Base-by-base conservation (phyloP, 2,797 vertebrate genomes). In the Enteromius fasciolatus region DNA sequence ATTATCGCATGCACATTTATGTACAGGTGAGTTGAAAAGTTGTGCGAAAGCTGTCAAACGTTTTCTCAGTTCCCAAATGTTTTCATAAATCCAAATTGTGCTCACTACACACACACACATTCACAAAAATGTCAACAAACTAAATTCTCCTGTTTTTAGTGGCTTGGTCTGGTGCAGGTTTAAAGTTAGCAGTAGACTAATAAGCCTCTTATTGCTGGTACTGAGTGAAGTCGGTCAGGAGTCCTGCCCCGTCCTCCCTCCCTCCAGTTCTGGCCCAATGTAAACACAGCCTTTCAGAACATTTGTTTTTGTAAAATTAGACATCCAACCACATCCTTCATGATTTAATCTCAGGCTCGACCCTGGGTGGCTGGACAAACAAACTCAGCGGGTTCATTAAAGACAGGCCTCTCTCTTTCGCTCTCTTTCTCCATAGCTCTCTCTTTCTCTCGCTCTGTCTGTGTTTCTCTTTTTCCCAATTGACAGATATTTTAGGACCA, bases 281-380 rank as follows among this genome's bases (percentile, higher is more conserved):
- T 85, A 87, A 87, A 85, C 83, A 85, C 28, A 80, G 86, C 66
- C 80, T 83, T 82, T 84, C 72, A 83, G 80, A 89, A 86, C 81
- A 87, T 83, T 90, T 89, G 88, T 87, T 87, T 87, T 90, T 88
- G 88, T 88, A 87, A 92, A 92, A 90, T 90, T 90, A 88, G 85
- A 91, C 87, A 87, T 89, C 85, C 91, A 90, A 93, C 92, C 91
- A 91, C 92, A 92, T 92, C 91, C 90, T 89, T 87, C 86, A 25
- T 91, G 91, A 93, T 92, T 90, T 88, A 89, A 92, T 93, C 88
- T 88, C 84, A 86, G 89, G 79, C 86, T 92, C 84, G 86, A 83
- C 88, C 88, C 88, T 89, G 90, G 89, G 90, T 91, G 90, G 87
- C 89, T 90, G 79, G 86, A 84, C 89, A 92, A 92, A 92, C 90